Evolutionary conservation across 2,113 vertebrate species (phyloP), one percentile per base, ranked within the genome.

Genomic region (Paraplagusia blochii): DNA sequence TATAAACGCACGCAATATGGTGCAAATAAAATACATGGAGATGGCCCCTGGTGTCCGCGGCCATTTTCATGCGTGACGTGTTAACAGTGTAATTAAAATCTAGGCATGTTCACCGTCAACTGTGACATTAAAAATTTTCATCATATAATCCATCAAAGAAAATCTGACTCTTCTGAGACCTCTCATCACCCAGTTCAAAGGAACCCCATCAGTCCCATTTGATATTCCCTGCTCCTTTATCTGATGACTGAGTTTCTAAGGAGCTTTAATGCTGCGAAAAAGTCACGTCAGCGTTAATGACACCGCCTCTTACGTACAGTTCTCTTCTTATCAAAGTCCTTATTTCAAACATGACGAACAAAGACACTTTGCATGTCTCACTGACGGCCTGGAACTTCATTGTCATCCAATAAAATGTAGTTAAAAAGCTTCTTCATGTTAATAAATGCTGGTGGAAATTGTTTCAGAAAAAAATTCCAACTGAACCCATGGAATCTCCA

Each of bases 141-240:
- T 80, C 77, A 64, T 67, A 81, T 68, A 85, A 86, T 74, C 65
- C 82, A 76, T 86, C 82, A 84, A 84, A 86, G 79, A 69, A 82
- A 77, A 50, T 57, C 54, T 70, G 77, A 67, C 55, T 66, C 72
- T 53, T 71, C 63, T 64, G 56, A 77, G 65, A 75, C 54, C 69
- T 86, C 83, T 87, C 66, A 82, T 85, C 72, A 80, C 62, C 48
- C 40, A 79, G 74, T 85, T 87, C 81, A 86, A 80, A 85, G 66
- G 65, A 74, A 74, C n/a, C 52, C 59, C 44, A 52, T 74, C 68
- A 56, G 55, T 40, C 57, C 43, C 62, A 52, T 58, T 57, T 48
- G 66, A 74, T 75, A 61, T 36, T 64, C 64, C 60, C 66, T 49
- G 40, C 9, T 36, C 59, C 22, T 65, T 83, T 81, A 87, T 85